Evolutionary conservation across 2,888 invertebrate genomes (phyloP), one percentile per base, ranked within the genome.

Genomic region (Troglohyphantes excavatus): DNA sequence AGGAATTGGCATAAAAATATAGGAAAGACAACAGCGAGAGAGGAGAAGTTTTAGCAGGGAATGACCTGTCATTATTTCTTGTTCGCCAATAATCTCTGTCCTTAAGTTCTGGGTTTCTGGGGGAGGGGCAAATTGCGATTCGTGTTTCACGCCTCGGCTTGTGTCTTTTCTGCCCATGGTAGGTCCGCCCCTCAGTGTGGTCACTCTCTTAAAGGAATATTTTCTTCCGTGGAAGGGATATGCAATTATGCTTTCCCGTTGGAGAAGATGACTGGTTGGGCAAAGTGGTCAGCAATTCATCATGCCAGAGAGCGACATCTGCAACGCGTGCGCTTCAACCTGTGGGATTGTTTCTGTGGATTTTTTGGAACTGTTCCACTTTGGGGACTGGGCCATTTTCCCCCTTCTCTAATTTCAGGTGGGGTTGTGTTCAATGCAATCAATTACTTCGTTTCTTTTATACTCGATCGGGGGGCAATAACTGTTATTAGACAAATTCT

Each of bases 141-240:
- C 43, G 86, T 87, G 72, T 87, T 87, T 87, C 72, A 87, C 86
- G 86, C 86, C 79, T 79, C 43, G 79, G 46, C 46, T 43, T 78
- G 63, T 43, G 17, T 65, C 61, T 72, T 43, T 70, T 39, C 26
- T 59, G 23, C 17, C 23, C 59, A 63, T 26, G 17, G 43, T 19
- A n/a, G 23, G 17, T 65, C 46, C 72, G 39, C 68, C 81, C 82
- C 68, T 65, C 61, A 63, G 21, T 33, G 33, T 43, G 65, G 73
- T 65, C 63, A 72, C 27, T 65, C 39, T 39, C 17, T 53, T 53
- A 17, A 53, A 53, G n/a, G n/a, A 5, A 53, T n/a, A 39, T 39
- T 39, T n/a, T 53, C 53, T 2, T 13, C 53, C n/a, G n/a, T 65
- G 68, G 67, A 26, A 39, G 9, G 63, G 33, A 26, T 23, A 2